Conservation (phyloP, 2,797 vertebrate species). For the Tragelaphus eurycerus region DNA sequence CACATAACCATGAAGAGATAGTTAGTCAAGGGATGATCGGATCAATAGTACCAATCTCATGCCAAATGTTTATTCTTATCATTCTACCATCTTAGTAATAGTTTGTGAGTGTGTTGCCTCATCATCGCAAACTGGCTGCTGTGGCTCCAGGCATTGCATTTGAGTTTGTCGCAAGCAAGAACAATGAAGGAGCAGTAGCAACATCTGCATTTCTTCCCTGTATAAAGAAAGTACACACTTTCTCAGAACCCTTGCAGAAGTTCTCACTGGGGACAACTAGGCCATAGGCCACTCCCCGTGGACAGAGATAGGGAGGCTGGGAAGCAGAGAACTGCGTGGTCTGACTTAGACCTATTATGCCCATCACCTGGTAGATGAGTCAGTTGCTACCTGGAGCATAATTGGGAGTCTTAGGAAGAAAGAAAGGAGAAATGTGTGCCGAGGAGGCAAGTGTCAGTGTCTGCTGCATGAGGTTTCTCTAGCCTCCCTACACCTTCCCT, state of each 20-base stretch:
- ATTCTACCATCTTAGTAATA: rapidly evolving
- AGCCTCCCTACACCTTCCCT: rapidly evolving
- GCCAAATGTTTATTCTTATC: too few relatives aligned
- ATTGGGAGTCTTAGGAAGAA: background rate
- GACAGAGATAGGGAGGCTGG: background rate
- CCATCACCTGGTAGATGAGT: background rate
- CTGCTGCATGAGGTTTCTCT: rapidly evolving
- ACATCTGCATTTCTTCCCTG: background rate
- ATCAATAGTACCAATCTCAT: rapidly evolving
- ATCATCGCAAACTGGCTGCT: background rate
- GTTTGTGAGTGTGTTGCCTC: background rate
- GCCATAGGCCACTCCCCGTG: background rate
- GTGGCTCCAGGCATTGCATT: background rate
- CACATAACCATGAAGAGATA: background rate
- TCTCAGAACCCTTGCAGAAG: background rate
- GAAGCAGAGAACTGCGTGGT: background rate
- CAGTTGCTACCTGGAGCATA: background rate
- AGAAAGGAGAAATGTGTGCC: background rate
- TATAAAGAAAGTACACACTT: background rate
- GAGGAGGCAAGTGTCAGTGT: rapidly evolving
- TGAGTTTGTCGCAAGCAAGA: background rate
- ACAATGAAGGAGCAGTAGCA: background rate
- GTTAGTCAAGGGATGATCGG: background rate
- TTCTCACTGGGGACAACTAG: background rate
- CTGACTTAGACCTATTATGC: background rate